Base-by-base conservation (phyloP, 2,113 vertebrate species). In the Chionomys nivalis region DNA sequence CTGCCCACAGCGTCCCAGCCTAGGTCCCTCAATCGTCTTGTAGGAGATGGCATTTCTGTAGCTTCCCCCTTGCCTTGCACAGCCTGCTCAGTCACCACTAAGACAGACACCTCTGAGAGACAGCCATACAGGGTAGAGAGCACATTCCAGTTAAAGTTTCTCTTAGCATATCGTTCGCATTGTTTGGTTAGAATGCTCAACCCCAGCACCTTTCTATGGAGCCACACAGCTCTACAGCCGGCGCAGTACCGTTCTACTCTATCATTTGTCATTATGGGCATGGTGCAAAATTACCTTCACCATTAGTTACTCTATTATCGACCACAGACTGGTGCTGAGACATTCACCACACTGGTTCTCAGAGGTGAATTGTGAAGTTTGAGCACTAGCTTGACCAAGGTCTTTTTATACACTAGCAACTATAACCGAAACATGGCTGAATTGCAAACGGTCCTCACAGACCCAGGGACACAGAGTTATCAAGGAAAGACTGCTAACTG, bases 301-400 rank as follows among this genome's bases (percentile, higher is more conserved):
- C 42, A 73, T 65, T 93, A 89, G 78, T 75, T 93, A 89, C 65
- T 89, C 89, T 87, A 89, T 72, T 82, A 55, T 92, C 72, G 77
- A 8, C 87, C 47, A 91, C 0, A 55, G 6, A 94, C 26, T 78
- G 42, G 3, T 55, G 44, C 23, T 89, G 75, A 63, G 28, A 91
- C 23, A 75, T 58, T 93, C 26, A 55, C 93, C 90, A 87, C 63
- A 47, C 44, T 3, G 21, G 55, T 82, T 70, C 72, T 66, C 77
- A 81, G 3, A 47, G 31, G 55, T 78, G 72, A 76, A 28, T 13
- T 78, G 28, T 1, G 12, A 90, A 89, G 65, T 66, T 96, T 3
- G 10, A 90, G 28, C 77, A 36, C 39, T 90, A 44, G 17, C 14
- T 91, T 81, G 47, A 91, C 24, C 73, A 77, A 58, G 12, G 5